Evolutionary conservation across 1,140 invertebrate species (phyloP).

Genomic region (Drosophila mauritiana): DNA sequence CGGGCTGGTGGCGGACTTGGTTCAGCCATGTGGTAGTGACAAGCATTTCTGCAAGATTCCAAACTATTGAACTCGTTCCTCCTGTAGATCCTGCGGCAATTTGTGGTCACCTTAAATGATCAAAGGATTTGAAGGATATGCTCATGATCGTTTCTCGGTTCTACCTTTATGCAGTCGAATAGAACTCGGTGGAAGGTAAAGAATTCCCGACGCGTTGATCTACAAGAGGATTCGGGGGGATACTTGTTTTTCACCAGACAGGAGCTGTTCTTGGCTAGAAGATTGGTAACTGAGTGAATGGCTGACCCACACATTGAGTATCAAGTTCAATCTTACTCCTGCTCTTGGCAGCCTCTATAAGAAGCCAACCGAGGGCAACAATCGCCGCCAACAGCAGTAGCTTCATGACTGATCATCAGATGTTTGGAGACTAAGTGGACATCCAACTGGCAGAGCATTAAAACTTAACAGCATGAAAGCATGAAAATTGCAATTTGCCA

Average conservation of each 20-base stretch:
- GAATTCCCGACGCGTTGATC: not conserved
- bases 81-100: not conserved
- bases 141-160: too few species aligned
- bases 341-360: not conserved
- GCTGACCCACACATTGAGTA: not conserved
- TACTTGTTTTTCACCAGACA: not conserved
- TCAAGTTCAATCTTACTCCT: not conserved
- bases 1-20: not conserved
- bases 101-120: not conserved
- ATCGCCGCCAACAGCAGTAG: not conserved
- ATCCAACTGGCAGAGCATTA: not conserved
- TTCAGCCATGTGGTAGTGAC: not conserved
- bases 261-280: not conserved
- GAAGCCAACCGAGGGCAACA: not conserved
- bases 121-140: too few species aligned
- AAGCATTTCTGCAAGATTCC: not conserved
- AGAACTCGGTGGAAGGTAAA: not conserved
- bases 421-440: not conserved
- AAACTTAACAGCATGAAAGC: not conserved
- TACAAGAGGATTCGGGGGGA: not conserved
- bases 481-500: not conserved
- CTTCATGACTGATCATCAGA: not conserved
- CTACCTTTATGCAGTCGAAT: constrained; percentile 1
- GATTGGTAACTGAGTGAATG: not conserved
- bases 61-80: not conserved